Evolutionary conservation across 2,113 vertebrate species (phyloP).

Genomic region (Acanthochromis polyacanthus): DNA sequence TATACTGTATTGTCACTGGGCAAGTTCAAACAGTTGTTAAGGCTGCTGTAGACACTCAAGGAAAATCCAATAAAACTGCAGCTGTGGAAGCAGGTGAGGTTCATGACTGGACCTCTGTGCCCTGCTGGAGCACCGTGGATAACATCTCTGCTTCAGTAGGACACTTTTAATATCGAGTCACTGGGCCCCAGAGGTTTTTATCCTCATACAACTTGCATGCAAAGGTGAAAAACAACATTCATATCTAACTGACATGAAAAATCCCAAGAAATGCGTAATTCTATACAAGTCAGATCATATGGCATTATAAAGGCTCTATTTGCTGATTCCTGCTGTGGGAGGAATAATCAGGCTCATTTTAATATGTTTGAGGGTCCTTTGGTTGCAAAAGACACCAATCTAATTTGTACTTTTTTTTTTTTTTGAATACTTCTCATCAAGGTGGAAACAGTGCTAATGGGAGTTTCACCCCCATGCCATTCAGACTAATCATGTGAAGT

Average conservation of each 20-base stretch:
- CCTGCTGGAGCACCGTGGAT: conserved; percentile 4
- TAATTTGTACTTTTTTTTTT: background rate
- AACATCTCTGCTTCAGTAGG: background rate
- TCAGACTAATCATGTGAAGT: conserved; percentile 14
- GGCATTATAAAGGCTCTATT: background rate
- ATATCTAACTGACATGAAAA: background rate
- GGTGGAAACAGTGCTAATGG: conserved; percentile 1
- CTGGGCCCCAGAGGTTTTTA: conserved; percentile 10
- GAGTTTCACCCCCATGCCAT: background rate
- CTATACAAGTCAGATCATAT: background rate
- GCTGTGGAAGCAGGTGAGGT: conserved; percentile 1
- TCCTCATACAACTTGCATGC: background rate
- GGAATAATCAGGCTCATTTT: background rate
- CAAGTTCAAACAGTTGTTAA: conserved; percentile 52
- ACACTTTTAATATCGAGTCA: conserved; percentile 26
- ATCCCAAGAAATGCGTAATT: conserved; percentile 6
- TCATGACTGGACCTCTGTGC: conserved; percentile 1
- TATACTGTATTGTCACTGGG: conserved; percentile 56
- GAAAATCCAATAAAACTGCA: conserved; percentile 43
- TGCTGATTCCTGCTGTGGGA: background rate
- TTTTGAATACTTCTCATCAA: conserved; percentile 7
- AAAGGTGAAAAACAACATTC: background rate
- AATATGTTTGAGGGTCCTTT: background rate
- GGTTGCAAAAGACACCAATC: background rate
- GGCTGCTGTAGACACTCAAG: conserved; percentile 18